A percentile compares a stretch with the other conserved stretches of the same genome.
These are phyloP conservation scores for Trichonephila clavata DNA, from an alignment of 1,140 invertebrate species.

Conservation along the genomic window DNA sequence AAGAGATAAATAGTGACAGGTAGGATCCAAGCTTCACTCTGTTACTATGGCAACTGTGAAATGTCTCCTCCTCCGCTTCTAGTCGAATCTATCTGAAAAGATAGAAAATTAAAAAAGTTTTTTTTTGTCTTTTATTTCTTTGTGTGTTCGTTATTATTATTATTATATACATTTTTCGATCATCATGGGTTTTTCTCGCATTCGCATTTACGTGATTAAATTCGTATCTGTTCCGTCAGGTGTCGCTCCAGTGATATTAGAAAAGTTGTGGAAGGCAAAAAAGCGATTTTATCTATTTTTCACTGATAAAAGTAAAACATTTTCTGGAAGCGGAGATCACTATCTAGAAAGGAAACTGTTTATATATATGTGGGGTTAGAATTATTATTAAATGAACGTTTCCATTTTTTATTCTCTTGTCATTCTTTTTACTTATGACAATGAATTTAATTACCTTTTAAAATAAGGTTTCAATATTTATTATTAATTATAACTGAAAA, in stretches of 20 bases:
- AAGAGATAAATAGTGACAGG: conserved; percentile 57
- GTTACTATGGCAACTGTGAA: conserved; percentile 53
- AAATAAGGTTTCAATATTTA: neutral
- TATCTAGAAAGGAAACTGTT: conserved; percentile 40
- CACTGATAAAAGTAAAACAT: conserved; percentile 17
- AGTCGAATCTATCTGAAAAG: neutral
- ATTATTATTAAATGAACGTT: conserved; percentile 60
- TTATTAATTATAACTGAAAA: too few species aligned
- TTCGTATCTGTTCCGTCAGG: conserved; percentile 47
- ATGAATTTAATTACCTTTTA: conserved; percentile 7
- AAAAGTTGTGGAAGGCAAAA: neutral
- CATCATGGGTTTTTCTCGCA: neutral
- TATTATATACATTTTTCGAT: conserved; percentile 36
- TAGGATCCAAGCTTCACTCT: neutral
- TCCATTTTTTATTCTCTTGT: conserved; percentile 7
- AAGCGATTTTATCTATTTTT: conserved; percentile 53
- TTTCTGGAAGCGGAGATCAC: conserved; percentile 50
- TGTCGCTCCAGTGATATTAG: conserved; percentile 12
- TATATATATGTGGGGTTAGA: neutral
- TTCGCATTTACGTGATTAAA: conserved; percentile 72
- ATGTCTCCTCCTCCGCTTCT: conserved; percentile 52
- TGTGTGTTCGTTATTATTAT: neutral
- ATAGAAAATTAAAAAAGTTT: conserved; percentile 62
- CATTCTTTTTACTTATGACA: neutral
- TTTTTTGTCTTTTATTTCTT: conserved; percentile 30